Base-by-base conservation (phyloP, 2,113 vertebrate genomes). In the Cygnus buccinator region DNA sequence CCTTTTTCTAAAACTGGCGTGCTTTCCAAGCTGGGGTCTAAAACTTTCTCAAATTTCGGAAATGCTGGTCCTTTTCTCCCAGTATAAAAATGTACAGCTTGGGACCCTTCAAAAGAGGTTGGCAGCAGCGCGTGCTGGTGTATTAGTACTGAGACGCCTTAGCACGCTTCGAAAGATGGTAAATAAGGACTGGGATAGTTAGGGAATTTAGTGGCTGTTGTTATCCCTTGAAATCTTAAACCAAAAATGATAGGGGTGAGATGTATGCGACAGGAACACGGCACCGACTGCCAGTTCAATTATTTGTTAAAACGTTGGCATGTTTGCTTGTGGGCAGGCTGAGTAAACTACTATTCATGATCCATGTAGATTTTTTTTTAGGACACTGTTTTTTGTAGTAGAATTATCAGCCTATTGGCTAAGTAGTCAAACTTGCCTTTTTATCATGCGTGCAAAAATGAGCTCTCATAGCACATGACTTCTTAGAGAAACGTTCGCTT, bases 321-420 rank as follows among this genome's bases (percentile, higher is more conserved):
- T 50, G 9, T 35, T 87, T 93, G 22, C 72, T 84, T 61, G 57
- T 4, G 23, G 11, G 74, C 66, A 66, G 48, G 12, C 72, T 63
- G 43, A 63, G 65, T 41, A 66, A 78, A 70, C 28, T 33, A 22
- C 8, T 52, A 33, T 54, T 86, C 10, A 1, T 35, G 57, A 54
- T 55, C 44, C 65, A 29, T 61, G 84, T 55, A 22, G 41, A 55
- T 11, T 35, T 50, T 48, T 54, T 91, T 92, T 89, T 83, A 80
- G 41, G 58, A 5, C 71, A 4, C 4, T 82, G 82, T 55, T 31
- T 86, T 88, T 80, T 73, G 37, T 95, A 77, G 63, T 89, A 54
- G 76, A 84, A 70, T 90, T 81, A 86, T 62, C 76, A 85, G 67
- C 26, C 44, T 85, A 65, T 82, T 83, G 75, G 82, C 88, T 73